Base-by-base conservation (phyloP, 2,797 vertebrate species). In the Gymnocypris eckloni region DNA sequence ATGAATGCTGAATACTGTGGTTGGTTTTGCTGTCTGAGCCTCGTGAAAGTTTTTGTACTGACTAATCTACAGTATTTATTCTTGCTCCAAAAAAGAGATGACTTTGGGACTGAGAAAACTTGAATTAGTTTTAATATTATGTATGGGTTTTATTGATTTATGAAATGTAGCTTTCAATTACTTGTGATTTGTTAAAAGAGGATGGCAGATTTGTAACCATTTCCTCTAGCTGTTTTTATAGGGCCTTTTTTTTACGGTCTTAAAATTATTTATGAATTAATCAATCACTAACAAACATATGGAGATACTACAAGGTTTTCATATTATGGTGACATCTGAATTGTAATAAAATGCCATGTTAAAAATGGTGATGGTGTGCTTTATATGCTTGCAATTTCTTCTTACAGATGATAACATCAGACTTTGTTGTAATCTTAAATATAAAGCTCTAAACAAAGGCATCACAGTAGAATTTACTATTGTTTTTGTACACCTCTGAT, bases 191-290 rank as follows among this genome's bases (percentile, higher is more conserved):
- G 48, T 79, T 73, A 77, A n/a, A 82, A 78, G 75, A 70, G 75
- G 64, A 33, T 79, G 64, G n/a, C 12, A 70, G 48, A 52, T 33
- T 11, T 59, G 7, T 33, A 43, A 56, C 50, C 6, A 79, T 78
- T 78, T 69, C 39, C 48, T 70, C 33, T 59, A 6, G 28, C 70
- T 73, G n/a, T 2, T 25, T 84, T 73, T 82, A 79, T 48, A 20
- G 12, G 22, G 16, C 41, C 6, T 77, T 20, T 25, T 77, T 81
- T 81, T 86, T 79, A 50, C 20, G 48, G 72, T 66, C 54, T 72
- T 86, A 66, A 83, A n/a, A 69, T 25, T 88, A 87, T 89, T 90
- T 90, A 90, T 84, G 54, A 81, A 76, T 80, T 39, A 87, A 77
- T 82, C 87, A 82, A 87, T 87, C 90, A 90, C 86, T 89, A 81